Evolutionary conservation across 2,113 vertebrate species (phyloP).

Genomic region (Anhinga anhinga): DNA sequence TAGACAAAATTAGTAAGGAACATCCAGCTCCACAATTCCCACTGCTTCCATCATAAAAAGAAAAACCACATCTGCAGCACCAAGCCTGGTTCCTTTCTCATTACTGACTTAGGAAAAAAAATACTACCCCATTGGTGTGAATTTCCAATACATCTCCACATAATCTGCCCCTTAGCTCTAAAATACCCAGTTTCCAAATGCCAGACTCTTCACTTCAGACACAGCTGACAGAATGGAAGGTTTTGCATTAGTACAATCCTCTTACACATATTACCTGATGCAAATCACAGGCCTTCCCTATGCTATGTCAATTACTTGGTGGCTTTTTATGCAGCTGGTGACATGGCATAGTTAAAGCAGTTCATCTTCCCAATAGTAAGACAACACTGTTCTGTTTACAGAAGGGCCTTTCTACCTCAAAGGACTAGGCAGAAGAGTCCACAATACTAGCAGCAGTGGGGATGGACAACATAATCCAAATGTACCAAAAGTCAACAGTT

Average conservation of each 20-base stretch:
- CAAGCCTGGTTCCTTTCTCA: background rate
- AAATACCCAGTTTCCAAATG: background rate
- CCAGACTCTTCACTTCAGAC: background rate
- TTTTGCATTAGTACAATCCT: background rate
- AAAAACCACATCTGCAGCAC: background rate
- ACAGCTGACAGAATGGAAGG: background rate
- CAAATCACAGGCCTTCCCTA: background rate
- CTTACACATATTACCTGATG: background rate
- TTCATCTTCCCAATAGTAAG: background rate
- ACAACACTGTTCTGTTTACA: background rate
- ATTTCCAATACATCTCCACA: background rate
- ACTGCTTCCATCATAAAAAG: background rate
- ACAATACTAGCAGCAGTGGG: background rate
- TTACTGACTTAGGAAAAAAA: background rate
- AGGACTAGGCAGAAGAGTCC: background rate
- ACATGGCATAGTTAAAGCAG: background rate
- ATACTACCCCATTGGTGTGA: background rate
- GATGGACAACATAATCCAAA: background rate
- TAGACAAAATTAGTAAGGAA: background rate
- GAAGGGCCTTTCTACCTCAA: background rate
- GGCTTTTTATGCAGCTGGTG: background rate
- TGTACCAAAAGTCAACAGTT: background rate
- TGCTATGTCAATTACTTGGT: background rate
- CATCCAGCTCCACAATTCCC: background rate
- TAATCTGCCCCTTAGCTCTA: background rate